Evolutionary conservation across 2,113 vertebrate genomes (phyloP).

Genomic region (Synchiropus splendidus): DNA sequence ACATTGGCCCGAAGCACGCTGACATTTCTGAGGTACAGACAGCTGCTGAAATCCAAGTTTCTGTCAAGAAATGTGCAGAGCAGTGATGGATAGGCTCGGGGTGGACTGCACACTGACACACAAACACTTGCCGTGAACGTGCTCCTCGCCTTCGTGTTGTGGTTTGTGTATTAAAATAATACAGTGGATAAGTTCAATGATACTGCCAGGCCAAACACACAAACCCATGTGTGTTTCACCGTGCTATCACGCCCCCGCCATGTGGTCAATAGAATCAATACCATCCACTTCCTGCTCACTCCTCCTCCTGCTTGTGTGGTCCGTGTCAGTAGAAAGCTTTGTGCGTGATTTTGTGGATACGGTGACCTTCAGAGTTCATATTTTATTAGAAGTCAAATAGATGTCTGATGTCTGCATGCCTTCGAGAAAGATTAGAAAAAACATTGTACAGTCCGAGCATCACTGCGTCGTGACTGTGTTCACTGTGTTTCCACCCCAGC

Average conservation of each 20-base stretch:
- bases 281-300: constrained; percentile 37
- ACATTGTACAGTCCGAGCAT: too few species aligned
- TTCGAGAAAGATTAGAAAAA: too few species aligned
- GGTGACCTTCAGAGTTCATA: too few species aligned
- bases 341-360: too few species aligned
- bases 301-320: constrained; percentile 47
- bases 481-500: too few species aligned
- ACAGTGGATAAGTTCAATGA: constrained; percentile 20
- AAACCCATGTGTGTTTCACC: constrained; percentile 13
- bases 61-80: constrained; percentile 24
- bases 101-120: constrained; percentile 9
- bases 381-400: too few species aligned
- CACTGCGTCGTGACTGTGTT: too few species aligned
- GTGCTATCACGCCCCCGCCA: constrained; percentile 24
- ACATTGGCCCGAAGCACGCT: constrained; percentile 22
- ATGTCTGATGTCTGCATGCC: too few species aligned
- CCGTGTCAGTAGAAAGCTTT: too few species aligned
- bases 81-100: constrained; percentile 25
- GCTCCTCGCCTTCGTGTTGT: constrained; percentile 21
- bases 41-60: constrained; percentile 13
- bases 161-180: constrained; percentile 49
- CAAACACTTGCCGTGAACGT: constrained; percentile 1
- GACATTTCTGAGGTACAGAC: constrained; percentile 11
- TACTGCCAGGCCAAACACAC: constrained; percentile 44
- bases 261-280: constrained; percentile 47